These are phyloP conservation scores for Lingula anatina DNA, from an alignment of 2,888 invertebrate species.

Conservation along the genomic window DNA sequence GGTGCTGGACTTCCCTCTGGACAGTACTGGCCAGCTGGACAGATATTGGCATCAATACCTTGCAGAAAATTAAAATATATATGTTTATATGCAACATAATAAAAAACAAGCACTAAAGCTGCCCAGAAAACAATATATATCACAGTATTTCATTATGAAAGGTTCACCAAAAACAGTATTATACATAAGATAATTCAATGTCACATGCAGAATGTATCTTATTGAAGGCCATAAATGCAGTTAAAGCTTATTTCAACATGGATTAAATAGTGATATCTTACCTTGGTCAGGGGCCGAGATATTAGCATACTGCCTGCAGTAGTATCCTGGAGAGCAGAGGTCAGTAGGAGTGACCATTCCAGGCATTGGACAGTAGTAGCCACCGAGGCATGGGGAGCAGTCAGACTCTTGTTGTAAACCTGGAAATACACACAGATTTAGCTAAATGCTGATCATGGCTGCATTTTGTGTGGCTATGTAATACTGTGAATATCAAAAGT, in stretches of 20 bases:
- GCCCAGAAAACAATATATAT: not conserved
- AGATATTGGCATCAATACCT: conserved; percentile 43
- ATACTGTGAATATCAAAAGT: too few species aligned
- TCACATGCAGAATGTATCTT: not conserved
- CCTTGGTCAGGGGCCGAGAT: conserved; percentile 41
- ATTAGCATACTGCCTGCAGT: conserved; percentile 40
- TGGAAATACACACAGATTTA: too few species aligned
- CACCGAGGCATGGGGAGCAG: conserved; percentile 40
- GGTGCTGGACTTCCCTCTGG: conserved; percentile 37
- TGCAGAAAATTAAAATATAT: not conserved
- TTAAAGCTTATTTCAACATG: too few species aligned
- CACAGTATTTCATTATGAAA: not conserved
- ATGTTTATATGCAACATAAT: not conserved
- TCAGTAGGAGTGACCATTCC: conserved; percentile 36
- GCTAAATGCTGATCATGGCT: too few species aligned
- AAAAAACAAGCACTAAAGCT: conserved; percentile 2
- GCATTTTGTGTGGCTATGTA: too few species aligned
- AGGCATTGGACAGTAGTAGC: conserved; percentile 40
- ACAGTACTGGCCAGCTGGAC: conserved; percentile 43
- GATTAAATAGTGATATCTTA: conserved; percentile 7
- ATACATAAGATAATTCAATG: not conserved
- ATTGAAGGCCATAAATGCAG: not conserved
- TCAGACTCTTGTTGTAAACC: conserved; percentile 21
- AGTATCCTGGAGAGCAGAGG: conserved; percentile 41
- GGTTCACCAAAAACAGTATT: not conserved